A percentile compares a stretch with the other conserved stretches of the same genome.
These are phyloP conservation scores for Tamandua tetradactyla DNA, from an alignment of 2,797 vertebrate species.

Conservation along the genomic window DNA sequence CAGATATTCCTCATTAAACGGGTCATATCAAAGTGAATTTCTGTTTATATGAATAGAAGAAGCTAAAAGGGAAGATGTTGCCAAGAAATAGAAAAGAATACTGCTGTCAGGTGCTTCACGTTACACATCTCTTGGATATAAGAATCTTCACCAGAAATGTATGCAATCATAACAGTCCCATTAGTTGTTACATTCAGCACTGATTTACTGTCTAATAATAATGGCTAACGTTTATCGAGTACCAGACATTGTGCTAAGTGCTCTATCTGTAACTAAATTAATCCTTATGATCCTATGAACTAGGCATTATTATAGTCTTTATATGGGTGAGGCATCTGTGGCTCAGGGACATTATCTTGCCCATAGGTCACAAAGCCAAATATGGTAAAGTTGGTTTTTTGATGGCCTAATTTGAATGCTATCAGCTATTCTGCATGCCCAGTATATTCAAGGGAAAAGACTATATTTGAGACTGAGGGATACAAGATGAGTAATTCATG, in stretches of 20 bases:
- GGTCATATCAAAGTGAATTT: background rate
- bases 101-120: background rate
- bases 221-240: background rate
- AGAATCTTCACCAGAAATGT: background rate
- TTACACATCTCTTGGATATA: background rate
- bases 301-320: background rate
- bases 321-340: background rate
- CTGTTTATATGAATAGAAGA: slow-evolving; percentile 46
- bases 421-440: background rate
- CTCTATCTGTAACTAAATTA: background rate
- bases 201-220: background rate
- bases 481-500: background rate
- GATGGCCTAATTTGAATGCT: background rate
- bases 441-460: background rate
- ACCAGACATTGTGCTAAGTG: background rate
- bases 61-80: slow-evolving; percentile 31
- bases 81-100: slow-evolving; percentile 38
- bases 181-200: background rate
- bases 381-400: background rate
- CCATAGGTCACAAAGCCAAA: background rate
- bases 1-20: background rate
- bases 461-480: background rate
- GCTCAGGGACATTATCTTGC: background rate
- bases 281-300: background rate
- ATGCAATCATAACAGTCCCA: background rate